These are phyloP conservation scores for Thereva nobilitata DNA, from an alignment of 2,888 invertebrate genomes.

Conservation along the genomic window DNA sequence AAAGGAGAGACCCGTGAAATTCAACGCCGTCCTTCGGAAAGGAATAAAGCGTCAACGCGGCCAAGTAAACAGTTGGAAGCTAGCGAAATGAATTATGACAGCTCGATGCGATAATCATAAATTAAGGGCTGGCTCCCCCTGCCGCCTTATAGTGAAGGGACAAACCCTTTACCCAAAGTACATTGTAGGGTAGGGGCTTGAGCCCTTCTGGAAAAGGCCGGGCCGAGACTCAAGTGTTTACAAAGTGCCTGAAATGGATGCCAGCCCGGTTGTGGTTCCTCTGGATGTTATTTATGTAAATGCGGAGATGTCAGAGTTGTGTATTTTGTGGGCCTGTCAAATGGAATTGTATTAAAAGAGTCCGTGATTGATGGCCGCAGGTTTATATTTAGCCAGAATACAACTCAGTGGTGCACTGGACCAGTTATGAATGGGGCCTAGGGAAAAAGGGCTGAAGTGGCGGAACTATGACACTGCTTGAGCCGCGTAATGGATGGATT, in stretches of 20 bases:
- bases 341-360: slow-evolving; percentile 15
- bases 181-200: no score
- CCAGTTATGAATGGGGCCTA: not conserved
- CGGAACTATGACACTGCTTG: not conserved
- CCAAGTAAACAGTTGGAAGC: no score
- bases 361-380: slow-evolving; percentile 6
- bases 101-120: no score
- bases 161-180: no score
- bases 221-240: slow-evolving; percentile 3
- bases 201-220: not conserved
- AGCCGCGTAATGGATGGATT: not conserved
- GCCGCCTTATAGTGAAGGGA: no score
- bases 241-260: slow-evolving; percentile 16
- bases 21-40: no score
- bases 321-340: slow-evolving; percentile 6
- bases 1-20: no score
- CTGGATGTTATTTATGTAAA: slow-evolving; percentile 11
- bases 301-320: slow-evolving; percentile 7
- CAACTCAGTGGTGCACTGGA: not conserved
- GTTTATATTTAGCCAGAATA: slow-evolving; percentile 8
- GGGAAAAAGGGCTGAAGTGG: not conserved
- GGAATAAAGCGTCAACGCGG: no score
- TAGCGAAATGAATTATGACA: no score
- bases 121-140: no score
- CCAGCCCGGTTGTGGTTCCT: slow-evolving; percentile 9